Evolutionary conservation across 2,888 invertebrate genomes (phyloP).

Genomic region (Desoria tigrina): DNA sequence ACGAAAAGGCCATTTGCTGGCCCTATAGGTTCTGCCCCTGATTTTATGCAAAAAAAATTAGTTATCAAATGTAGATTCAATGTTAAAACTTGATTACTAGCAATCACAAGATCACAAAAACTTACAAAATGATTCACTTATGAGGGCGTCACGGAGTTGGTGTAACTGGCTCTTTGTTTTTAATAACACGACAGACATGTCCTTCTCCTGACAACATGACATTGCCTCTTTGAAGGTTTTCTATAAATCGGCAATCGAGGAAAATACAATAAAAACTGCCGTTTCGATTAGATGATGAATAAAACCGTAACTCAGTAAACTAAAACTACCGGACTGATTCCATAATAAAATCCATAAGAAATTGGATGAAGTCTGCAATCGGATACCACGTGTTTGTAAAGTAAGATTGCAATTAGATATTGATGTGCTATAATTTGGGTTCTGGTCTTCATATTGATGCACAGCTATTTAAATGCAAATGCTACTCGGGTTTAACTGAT

Average conservation of each 20-base stretch:
- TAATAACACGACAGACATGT: background rate
- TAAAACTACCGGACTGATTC: background rate
- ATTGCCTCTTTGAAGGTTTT: background rate
- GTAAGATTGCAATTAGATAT: too few species aligned
- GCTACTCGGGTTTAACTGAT: too few species aligned
- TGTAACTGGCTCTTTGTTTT: background rate
- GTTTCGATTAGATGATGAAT: too few species aligned
- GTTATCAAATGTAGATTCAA: background rate
- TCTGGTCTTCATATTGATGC: too few species aligned
- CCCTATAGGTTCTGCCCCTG: constrained; percentile 10
- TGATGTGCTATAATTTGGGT: too few species aligned
- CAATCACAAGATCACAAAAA: too few species aligned
- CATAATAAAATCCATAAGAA: background rate
- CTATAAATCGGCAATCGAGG: too few species aligned
- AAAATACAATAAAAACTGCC: too few species aligned
- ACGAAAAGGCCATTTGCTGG: constrained; percentile 8
- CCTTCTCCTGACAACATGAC: background rate
- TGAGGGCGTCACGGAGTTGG: background rate
- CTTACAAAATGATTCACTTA: constrained; percentile 8
- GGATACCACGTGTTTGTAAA: too few species aligned
- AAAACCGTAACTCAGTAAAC: too few species aligned
- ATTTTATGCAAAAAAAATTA: too few species aligned
- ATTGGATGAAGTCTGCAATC: constrained; percentile 16
- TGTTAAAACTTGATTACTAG: background rate
- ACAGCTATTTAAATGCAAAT: too few species aligned